Percentiles rank a stretch among this genome's conserved stretches.
Conservation (phyloP, 2,113 vertebrate species). For the Isurus oxyrinchus region DNA sequence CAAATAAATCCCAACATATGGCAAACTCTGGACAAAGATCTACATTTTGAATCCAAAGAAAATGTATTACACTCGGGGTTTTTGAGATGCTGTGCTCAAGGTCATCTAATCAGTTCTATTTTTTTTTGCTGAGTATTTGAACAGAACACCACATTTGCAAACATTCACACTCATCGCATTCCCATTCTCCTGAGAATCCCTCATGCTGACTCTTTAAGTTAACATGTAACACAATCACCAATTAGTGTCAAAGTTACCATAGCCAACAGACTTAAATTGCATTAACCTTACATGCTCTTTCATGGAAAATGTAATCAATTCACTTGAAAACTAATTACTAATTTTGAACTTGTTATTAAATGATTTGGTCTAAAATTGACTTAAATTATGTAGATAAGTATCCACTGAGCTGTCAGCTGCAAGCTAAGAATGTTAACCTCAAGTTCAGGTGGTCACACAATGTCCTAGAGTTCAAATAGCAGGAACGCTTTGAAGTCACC, state of each 20-base stretch:
- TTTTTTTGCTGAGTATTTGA: conserved; percentile 49
- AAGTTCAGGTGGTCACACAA: conserved; percentile 44
- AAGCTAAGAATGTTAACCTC: conserved; percentile 43
- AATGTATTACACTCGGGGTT: no score
- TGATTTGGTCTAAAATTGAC: conserved; percentile 55
- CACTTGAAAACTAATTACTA: conserved; percentile 60
- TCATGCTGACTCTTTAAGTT: conserved; percentile 55
- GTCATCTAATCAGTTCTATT: conserved; percentile 44
- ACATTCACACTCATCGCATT: conserved; percentile 45
- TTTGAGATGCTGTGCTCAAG: conserved; percentile 46
- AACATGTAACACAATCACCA: conserved; percentile 57
- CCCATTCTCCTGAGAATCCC: conserved; percentile 47
- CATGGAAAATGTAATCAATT: conserved; percentile 56
- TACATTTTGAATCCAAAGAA: background rate
- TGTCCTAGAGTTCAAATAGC: conserved; percentile 52
- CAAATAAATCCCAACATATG: background rate
- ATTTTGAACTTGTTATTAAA: conserved; percentile 63
- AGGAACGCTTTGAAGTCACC: conserved; percentile 43
- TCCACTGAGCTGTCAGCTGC: conserved; percentile 48
- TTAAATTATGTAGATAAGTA: conserved; percentile 53
- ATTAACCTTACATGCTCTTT: conserved; percentile 61
- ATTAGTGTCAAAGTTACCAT: conserved; percentile 62
- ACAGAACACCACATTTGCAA: conserved; percentile 46
- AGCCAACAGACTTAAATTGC: conserved; percentile 51
- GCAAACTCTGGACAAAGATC: background rate